Evolutionary conservation across 2,888 invertebrate genomes (phyloP), one percentile per base, ranked within the genome.

Genomic region (Drosophila prostipennis): DNA sequence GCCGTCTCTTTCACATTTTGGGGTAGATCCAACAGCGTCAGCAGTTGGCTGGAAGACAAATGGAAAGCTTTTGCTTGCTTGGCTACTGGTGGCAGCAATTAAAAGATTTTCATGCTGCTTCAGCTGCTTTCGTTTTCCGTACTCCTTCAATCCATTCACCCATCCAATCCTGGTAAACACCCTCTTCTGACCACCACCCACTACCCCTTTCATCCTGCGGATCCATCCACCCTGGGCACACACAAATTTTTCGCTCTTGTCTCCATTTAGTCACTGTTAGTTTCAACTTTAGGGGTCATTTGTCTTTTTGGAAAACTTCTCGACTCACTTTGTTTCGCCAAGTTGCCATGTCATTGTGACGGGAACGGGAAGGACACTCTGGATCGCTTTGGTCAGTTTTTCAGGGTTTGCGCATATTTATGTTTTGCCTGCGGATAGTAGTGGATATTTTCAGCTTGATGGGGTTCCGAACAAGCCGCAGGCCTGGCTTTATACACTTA

Each of bases 31-130:
- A 34, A 37, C 61, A 72, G 65, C 51, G 72, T 72, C 75, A 79
- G 69, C 64, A 78, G 72, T 84, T 80, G 85, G 76, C 74, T 72
- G 70, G 70, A 87, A 86, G 85, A 89, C 82, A 89, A 90, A 90
- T 90, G 84, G 78, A 78, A 77, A 77, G 78, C 78, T 77, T 77
- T 77, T 75, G 76, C 79, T 85, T 84, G 76, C 87, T 81, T 86
- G 77, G 78, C 79, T 82, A 84, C 80, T 76, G 88, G 82, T 55
- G 80, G 75, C 77, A 89, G 83, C 89, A 90, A 90, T 90, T 90
- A 90, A 90, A 87, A 87, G 87, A 88, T 87, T 89, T 81, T 88
- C 75, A 79, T 79, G 78, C 73, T 69, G 67, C 79, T 73, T 49
- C 59, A 68, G 56, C 59, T 73, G 60, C 54, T 72, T 64, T 71